Conservation (phyloP, 2,113 vertebrate genomes). For the Australoheros scitulus region DNA sequence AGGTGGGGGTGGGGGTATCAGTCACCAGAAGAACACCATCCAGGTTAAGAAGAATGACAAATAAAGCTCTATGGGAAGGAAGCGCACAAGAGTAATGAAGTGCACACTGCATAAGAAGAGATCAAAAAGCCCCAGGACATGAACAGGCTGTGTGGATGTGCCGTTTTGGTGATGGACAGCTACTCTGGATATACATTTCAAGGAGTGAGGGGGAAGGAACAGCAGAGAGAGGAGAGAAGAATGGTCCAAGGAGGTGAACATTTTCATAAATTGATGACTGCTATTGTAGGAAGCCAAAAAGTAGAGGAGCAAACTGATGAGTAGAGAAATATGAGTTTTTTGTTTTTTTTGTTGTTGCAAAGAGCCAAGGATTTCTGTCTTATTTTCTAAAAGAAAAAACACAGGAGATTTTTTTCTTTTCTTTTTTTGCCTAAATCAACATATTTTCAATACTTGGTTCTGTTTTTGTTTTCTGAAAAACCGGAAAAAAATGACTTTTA, state of each 20-base stretch:
- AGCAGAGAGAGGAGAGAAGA: slow-evolving; percentile 16
- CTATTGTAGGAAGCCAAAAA: slow-evolving; percentile 12
- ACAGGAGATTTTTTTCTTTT: not conserved
- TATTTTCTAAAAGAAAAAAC: slow-evolving; percentile 28
- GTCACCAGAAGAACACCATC: not conserved
- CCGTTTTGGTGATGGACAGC: slow-evolving; percentile 49
- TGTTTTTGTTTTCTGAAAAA: too few species aligned
- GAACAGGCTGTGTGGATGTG: slow-evolving; percentile 32
- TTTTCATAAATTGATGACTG: slow-evolving; percentile 54
- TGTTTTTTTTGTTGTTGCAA: not conserved
- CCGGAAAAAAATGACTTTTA: too few species aligned
- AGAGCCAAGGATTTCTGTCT: slow-evolving; percentile 2
- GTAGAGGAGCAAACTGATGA: slow-evolving; percentile 46
- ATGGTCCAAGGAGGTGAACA: slow-evolving; percentile 34
- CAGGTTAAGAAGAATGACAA: slow-evolving; percentile 2
- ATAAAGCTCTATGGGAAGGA: not conserved
- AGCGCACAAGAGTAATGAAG: slow-evolving; percentile 1
- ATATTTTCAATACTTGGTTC: too few species aligned
- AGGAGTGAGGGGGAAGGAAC: slow-evolving; percentile 47
- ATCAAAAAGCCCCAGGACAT: slow-evolving; percentile 43
- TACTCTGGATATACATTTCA: slow-evolving; percentile 45
- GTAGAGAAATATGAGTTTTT: not conserved
- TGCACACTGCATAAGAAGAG: not conserved
- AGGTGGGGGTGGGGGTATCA: not conserved
- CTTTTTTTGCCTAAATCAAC: too few species aligned